A percentile compares a stretch with the other conserved stretches of the same genome.
Conservation (phyloP, 2,113 vertebrate genomes). For the Cryptotis parvus region DNA sequence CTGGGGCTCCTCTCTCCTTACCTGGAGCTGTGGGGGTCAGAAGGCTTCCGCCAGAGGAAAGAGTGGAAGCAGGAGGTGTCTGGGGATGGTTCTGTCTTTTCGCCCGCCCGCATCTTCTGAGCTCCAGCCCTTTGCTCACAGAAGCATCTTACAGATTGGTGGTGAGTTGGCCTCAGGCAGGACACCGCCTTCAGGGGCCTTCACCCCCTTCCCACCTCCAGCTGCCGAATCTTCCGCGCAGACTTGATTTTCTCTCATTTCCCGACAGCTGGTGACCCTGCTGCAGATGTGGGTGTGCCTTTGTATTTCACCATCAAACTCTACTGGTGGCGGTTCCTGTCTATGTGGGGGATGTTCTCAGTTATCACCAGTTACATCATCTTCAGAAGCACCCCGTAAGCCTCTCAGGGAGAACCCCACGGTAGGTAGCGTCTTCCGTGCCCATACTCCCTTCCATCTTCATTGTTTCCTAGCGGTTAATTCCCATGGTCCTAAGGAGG, state of each 20-base stretch:
- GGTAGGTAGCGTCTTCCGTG: conserved; percentile 28
- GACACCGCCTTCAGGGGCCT: too few species aligned
- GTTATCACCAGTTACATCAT: conserved; percentile 86
- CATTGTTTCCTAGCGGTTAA: neutral
- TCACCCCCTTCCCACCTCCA: too few species aligned
- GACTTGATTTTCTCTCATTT: conserved; percentile 28
- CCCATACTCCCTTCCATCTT: neutral
- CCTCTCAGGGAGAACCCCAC: conserved; percentile 84
- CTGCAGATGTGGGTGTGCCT: conserved; percentile 88
- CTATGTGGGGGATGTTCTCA: conserved; percentile 86
- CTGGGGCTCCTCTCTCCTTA: neutral
- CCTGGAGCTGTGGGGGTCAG: neutral
- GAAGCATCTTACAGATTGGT: neutral
- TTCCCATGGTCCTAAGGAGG: neutral
- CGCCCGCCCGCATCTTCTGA: neutral
- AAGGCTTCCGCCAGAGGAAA: too few species aligned
- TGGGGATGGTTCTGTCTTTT: neutral
- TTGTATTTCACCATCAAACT: conserved; percentile 89
- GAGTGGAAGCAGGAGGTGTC: too few species aligned
- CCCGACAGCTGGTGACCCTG: conserved; percentile 86
- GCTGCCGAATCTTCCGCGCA: too few species aligned
- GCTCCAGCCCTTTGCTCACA: neutral
- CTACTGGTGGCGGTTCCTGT: conserved; percentile 88
- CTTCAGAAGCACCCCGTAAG: conserved; percentile 88
- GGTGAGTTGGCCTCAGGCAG: neutral